These are phyloP conservation scores for Rhinoderma darwinii DNA, from an alignment of 2,113 vertebrate genomes.

Conservation along the genomic window DNA sequence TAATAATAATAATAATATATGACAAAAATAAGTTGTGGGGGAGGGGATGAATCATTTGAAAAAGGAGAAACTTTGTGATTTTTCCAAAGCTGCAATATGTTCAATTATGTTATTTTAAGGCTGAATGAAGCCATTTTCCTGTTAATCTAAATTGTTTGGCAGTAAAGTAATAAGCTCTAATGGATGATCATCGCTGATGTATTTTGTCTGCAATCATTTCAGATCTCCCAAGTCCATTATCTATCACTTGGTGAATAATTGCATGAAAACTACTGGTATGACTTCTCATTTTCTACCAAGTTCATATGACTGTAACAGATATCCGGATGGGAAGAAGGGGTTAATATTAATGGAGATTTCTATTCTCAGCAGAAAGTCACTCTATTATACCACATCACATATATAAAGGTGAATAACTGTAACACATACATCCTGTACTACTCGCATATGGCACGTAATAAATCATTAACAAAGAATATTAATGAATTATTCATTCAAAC, in stretches of 20 bases:
- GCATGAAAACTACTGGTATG: conserved; percentile 3
- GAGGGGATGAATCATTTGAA: background rate
- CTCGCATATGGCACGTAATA: conserved; percentile 84
- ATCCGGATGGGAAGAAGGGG: background rate
- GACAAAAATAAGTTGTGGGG: background rate
- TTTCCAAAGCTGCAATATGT: background rate
- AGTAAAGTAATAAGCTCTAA: conserved; percentile 44
- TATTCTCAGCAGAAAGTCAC: background rate
- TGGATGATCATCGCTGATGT: conserved; percentile 50
- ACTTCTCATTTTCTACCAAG: background rate
- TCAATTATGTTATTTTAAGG: conserved; percentile 43
- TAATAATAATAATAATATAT: background rate
- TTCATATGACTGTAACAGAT: background rate
- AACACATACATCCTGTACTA: conserved; percentile 58
- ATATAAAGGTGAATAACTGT: conserved; percentile 40
- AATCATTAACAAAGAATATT: conserved; percentile 80
- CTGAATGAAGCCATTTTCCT: conserved; percentile 48
- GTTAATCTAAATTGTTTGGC: conserved; percentile 51
- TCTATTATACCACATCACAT: accelerated
- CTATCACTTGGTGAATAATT: conserved; percentile 42
- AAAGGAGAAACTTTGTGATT: background rate
- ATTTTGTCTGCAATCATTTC: conserved; percentile 44
- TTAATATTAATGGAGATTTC: background rate
- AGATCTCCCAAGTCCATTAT: conserved; percentile 50
- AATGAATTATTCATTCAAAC: conserved; percentile 87